Conservation (phyloP, 2,888 invertebrate genomes). For the Orthosia incerta region DNA sequence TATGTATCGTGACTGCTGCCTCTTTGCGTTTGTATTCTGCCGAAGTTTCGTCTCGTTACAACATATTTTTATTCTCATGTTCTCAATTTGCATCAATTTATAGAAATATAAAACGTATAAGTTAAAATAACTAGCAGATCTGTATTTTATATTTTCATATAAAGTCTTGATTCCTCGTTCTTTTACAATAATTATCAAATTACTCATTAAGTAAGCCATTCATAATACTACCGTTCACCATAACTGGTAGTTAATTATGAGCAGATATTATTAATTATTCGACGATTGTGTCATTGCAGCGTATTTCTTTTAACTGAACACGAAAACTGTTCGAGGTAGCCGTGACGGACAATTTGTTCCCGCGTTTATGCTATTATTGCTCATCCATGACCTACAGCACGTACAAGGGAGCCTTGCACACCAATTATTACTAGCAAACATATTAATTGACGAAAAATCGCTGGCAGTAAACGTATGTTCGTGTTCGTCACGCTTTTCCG, state of each 20-base stretch:
- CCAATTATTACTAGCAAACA: constrained; percentile 74
- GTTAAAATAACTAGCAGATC: constrained; percentile 15
- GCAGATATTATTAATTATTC: constrained; percentile 72
- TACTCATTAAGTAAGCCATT: constrained; percentile 52
- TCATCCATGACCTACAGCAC: constrained; percentile 81
- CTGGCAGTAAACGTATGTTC: constrained; percentile 33
- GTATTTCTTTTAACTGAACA: constrained; percentile 68
- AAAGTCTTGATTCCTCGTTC: constrained; percentile 56
- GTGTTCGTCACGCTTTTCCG: constrained; percentile 54
- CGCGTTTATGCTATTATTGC: constrained; percentile 74
- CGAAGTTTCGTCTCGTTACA: constrained; percentile 34
- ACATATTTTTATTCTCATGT: constrained; percentile 25
- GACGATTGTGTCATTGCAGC: constrained; percentile 74
- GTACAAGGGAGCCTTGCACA: constrained; percentile 72
- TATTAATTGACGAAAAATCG: constrained; percentile 70
- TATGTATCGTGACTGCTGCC: constrained; percentile 48
- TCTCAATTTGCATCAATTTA: constrained; percentile 46
- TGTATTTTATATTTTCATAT: constrained; percentile 35
- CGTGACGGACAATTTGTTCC: constrained; percentile 78
- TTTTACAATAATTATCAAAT: constrained; percentile 39
- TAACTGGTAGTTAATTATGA: constrained; percentile 61
- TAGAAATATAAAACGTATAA: constrained; percentile 25
- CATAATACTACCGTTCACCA: constrained; percentile 40
- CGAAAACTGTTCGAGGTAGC: constrained; percentile 69
- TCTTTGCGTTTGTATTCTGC: constrained; percentile 40